phyloP scores from a whole-genome alignment of 2,797 vertebrate genomes.

The Philypnodon macrostomus region DNA sequence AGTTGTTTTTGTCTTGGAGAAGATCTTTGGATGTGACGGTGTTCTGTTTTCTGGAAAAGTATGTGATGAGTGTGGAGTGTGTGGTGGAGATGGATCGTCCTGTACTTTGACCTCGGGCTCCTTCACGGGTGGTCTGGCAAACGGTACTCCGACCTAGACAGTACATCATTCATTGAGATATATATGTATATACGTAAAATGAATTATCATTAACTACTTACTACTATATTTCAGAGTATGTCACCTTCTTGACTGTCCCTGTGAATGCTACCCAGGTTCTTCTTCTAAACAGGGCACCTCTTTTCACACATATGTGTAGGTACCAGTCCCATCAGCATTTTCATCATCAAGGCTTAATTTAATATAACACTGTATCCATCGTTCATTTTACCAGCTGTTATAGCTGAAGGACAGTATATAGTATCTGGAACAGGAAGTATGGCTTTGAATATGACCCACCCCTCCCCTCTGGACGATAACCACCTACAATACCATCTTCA shows the following conservation, averaged over 20 bases:
- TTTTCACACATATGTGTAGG: constrained; percentile 96
- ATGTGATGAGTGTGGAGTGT: constrained; percentile 83
- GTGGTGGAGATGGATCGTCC: constrained; percentile 84
- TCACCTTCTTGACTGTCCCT: constrained; percentile 86
- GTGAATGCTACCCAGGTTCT: constrained; percentile 77
- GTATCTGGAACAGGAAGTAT: constrained; percentile 82
- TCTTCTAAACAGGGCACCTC: constrained; percentile 83
- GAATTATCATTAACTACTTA: neutral
- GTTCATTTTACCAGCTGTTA: constrained; percentile 75
- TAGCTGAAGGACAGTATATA: constrained; percentile 75
- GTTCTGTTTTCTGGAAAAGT: constrained; percentile 80
- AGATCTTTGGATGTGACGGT: constrained; percentile 92
- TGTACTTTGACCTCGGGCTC: constrained; percentile 78
- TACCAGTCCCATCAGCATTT: neutral
- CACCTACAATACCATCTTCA: constrained; percentile 80
- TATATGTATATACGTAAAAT: neutral
- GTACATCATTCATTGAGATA: neutral
- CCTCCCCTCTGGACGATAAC: constrained; percentile 85
- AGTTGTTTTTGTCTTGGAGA: constrained; percentile 27
- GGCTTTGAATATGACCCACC: constrained; percentile 79
- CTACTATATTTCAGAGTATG: constrained; percentile 84
- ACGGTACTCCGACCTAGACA: constrained; percentile 76
- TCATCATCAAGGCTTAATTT: neutral
- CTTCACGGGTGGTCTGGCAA: constrained; percentile 80
- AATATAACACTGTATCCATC: neutral